Evolutionary conservation across 2,888 invertebrate species (phyloP), one percentile per base, ranked within the genome.

Genomic region (Druceiella hillmani): DNA sequence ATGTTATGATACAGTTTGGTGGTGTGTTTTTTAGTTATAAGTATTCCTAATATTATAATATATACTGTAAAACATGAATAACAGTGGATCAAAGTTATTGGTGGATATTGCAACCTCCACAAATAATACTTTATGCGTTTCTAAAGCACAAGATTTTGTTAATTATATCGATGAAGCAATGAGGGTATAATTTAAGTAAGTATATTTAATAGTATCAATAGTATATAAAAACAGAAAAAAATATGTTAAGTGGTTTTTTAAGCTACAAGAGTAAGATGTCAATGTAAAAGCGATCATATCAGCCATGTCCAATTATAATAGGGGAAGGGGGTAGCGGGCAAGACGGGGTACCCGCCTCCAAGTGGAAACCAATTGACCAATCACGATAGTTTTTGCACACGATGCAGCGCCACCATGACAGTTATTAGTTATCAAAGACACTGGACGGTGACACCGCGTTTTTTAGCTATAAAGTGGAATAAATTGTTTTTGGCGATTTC

Each of bases 111-210:
- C 36, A 39, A 39, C 33, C 36, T 36, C 39, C 36, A 36, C 38
- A 27, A 38, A 35, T 17, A 26, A 38, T 25, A 25, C 33, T 39
- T 43, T 39, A 36, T 26, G 26, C 17, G 38, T 33, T 37, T 43
- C 43, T 37, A 34, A 39, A 39, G 43, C 43, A 29, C 29, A 36
- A 43, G 43, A 43, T 24, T 43, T 43, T 32, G 36, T 42, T 38
- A 38, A 33, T 42, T 35, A 33, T 31, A 41, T 41, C 34, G 37
- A 34, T 33, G 31, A 37, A 41, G 37, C 17, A 41, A 37, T 37
- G 30, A 29, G 33, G 36, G 27, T 36, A 36, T 28, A 39, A n/a
- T n/a, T n/a, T n/a, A n/a, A n/a, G n/a, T n/a, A 30, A 17, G 17
- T 35, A 17, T 26, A 26, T 26, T 26, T 26, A 11, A 5, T 4